A percentile compares a stretch with the other conserved stretches of the same genome.
phyloP scores from a whole-genome alignment of 30 jellyfish, hydroid and myxozoan genomes.

The Aurelia sp. region DNA sequence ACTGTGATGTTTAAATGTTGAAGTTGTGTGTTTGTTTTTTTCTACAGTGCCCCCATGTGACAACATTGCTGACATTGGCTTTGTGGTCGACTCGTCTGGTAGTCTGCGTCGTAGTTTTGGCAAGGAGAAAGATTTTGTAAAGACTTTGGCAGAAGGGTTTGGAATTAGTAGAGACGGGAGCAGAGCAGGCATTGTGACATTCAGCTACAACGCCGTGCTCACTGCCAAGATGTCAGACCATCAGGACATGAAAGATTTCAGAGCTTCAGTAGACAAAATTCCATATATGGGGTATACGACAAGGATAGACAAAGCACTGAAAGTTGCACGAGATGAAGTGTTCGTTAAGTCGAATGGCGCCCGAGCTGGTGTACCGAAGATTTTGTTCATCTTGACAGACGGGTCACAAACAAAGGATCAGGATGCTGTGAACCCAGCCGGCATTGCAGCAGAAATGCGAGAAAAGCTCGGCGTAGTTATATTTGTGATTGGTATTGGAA shows the following conservation, averaged over 20 bases:
- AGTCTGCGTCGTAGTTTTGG: constrained; percentile 41
- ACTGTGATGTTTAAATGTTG: too few relatives aligned
- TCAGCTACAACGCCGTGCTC: constrained; percentile 62
- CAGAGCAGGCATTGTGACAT: constrained; percentile 61
- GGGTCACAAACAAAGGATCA: constrained; percentile 64
- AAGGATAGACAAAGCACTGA: constrained; percentile 69
- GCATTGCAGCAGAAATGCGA: constrained; percentile 60
- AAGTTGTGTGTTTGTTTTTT: background rate
- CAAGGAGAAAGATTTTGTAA: constrained; percentile 55
- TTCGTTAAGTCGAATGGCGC: constrained; percentile 54
- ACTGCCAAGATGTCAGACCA: constrained; percentile 45
- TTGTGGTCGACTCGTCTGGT: constrained; percentile 76
- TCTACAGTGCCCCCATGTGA: constrained; percentile 32
- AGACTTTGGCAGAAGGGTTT: constrained; percentile 11
- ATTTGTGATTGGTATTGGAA: constrained; percentile 82
- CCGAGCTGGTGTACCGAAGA: constrained; percentile 44
- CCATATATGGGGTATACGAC: constrained; percentile 70
- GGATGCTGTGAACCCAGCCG: constrained; percentile 73
- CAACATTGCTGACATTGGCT: constrained; percentile 54
- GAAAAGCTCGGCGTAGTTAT: constrained; percentile 43
- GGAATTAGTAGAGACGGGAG: constrained; percentile 29
- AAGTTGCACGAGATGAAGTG: constrained; percentile 31
- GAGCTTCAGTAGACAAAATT: constrained; percentile 33
- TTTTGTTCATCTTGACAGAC: constrained; percentile 53
- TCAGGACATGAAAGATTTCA: constrained; percentile 4